Evolutionary conservation across 53 echinoderm and acorn worm genomes (phyloP), one percentile per base, ranked within the genome.

Genomic region (Astropecten irregularis): DNA sequence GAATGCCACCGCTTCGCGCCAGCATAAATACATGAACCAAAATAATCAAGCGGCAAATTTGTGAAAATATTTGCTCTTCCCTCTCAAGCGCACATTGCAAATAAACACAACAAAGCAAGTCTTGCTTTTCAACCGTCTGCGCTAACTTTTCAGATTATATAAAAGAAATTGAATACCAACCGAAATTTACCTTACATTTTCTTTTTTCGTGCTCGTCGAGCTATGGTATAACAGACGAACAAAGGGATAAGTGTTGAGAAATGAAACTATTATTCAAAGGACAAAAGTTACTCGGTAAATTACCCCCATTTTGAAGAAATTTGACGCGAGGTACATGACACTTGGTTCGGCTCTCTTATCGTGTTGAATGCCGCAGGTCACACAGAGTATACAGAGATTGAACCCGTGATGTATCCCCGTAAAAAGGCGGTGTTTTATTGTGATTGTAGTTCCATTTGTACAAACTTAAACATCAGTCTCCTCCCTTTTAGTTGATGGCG

Each of bases 231-330:
- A n/a, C n/a, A n/a, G n/a, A n/a, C n/a, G n/a, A n/a, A n/a, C n/a
- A n/a, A n/a, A n/a, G n/a, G n/a, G n/a, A n/a, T n/a, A n/a, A n/a
- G n/a, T n/a, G n/a, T n/a, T n/a, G n/a, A n/a, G n/a, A n/a, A n/a
- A n/a, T n/a, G n/a, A n/a, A n/a, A n/a, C n/a, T n/a, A n/a, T n/a
- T n/a, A n/a, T n/a, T n/a, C n/a, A n/a, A n/a, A n/a, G n/a, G n/a
- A n/a, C n/a, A n/a, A n/a, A n/a, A n/a, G 3, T 51, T 28, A 35
- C 31, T 33, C 20, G 71, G 10, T 50, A 52, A 71, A 50, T 71
- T 71, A 71, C 19, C 52, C 71, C n/a, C 6, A n/a, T n/a, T 48
- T 15, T 49, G 71, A 19, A 71, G 35, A 31, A 18, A 53, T 71
- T 53, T 53, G 19, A 37, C 34, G 52, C 71, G 20, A 58, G 38